Base-by-base conservation (phyloP, 2,797 vertebrate species). In the Rhincodon typus region DNA sequence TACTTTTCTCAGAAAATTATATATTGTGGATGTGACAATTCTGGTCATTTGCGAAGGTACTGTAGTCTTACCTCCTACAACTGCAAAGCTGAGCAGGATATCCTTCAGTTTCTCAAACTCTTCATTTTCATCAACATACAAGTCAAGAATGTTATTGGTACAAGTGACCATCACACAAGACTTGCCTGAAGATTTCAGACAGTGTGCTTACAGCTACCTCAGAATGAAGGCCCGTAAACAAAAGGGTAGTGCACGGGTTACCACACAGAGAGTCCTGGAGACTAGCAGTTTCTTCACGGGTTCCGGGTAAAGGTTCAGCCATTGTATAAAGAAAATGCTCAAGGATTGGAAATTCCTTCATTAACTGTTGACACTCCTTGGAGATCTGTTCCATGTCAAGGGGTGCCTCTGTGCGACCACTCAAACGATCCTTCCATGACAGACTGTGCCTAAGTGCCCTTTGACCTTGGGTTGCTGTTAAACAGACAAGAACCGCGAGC, bases 391-490 rank as follows among this genome's bases (percentile, higher is more conserved):
- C 99, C 50, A 97, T 96, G 0, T 98, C 97, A 30, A 99, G 97
- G 4, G 97, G 97, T 0, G 95, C 97, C 86, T 99, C 99, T 86
- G 98, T 98, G 88, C 98, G 98, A 86, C 94, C 96, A 15, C 98
- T 98, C 5, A 98, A 97, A 93, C 98, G 98, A n/a, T 99, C 98
- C 96, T 99, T 99, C 97, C 98, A 99, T 0, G 98, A 98, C 50
- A 98, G 97, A 94, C 98, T 97, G 0, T 98, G 97, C 97, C 98
- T 99, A 6, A 97, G 96, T 17, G 96, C 95, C 57, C 97, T 97
- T 66, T 98, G 97, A 27, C 97, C 97, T 95, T 97, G 98, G 90
- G 97, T 98, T 38, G 97, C 98, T 7, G 97, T 98, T 15, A 99
- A 97, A 96, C 99, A 99, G 0, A 98, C 98, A 42, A 99, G 96